These are phyloP conservation scores for Chrysopilus asiliformis DNA, from an alignment of 2,888 invertebrate species.

Conservation along the genomic window DNA sequence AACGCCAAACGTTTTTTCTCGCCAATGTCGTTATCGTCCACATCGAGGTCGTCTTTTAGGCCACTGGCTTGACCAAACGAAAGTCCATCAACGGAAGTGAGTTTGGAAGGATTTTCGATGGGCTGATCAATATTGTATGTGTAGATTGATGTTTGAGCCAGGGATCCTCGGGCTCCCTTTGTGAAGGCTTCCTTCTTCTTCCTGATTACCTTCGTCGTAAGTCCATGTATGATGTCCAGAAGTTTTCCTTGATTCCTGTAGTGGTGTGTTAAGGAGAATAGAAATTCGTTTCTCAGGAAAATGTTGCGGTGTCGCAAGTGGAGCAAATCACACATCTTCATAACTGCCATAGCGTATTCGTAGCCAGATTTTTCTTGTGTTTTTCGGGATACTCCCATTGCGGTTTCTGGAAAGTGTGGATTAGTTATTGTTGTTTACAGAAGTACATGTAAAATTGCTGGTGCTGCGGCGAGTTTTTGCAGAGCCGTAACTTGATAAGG, in stretches of 20 bases:
- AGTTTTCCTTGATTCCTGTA: conserved; percentile 61
- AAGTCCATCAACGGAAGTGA: conserved; percentile 45
- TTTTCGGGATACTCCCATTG: conserved; percentile 75
- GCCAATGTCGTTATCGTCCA: conserved; percentile 62
- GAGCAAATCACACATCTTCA: conserved; percentile 80
- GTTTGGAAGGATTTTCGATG: conserved; percentile 10
- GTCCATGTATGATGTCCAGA: conserved; percentile 60
- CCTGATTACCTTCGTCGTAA: conserved; percentile 65
- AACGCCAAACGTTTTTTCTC: conserved; percentile 76
- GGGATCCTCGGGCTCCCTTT: conserved; percentile 38
- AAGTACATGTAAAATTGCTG: no score
- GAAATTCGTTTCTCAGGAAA: conserved; percentile 62
- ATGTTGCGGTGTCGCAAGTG: conserved; percentile 69
- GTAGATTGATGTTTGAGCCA: conserved; percentile 24
- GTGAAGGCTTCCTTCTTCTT: conserved; percentile 63
- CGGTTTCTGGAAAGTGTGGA: no score
- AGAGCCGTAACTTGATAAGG: no score
- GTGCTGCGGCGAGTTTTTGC: no score
- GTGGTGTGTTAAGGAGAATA: conserved; percentile 64
- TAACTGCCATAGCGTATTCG: conserved; percentile 77
- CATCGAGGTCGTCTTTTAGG: conserved; percentile 67
- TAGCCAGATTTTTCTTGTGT: conserved; percentile 70
- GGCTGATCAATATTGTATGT: conserved; percentile 17
- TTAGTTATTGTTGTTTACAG: no score
- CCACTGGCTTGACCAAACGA: conserved; percentile 60